A percentile compares a stretch with the other conserved stretches of the same genome.
phyloP scores from a whole-genome alignment of 2,888 invertebrate genomes.

The Emesis russula region DNA sequence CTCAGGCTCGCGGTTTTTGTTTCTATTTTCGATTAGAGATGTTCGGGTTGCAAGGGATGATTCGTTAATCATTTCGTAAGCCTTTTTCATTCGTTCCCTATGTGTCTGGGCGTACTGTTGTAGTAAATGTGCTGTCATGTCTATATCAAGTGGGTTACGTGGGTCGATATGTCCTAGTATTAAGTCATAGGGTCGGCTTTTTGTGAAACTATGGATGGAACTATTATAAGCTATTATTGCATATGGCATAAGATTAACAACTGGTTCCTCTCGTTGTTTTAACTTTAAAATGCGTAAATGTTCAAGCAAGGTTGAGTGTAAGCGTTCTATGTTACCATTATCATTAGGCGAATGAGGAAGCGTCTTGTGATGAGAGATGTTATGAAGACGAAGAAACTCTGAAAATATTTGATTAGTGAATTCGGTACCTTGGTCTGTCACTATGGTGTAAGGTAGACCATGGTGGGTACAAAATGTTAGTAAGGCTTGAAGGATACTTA shows the following conservation, averaged over 20 bases:
- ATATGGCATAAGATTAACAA: slow-evolving; percentile 48
- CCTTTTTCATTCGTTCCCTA: slow-evolving; percentile 39
- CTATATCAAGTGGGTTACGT: slow-evolving; percentile 58
- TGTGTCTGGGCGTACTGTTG: slow-evolving; percentile 56
- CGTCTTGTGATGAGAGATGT: slow-evolving; percentile 39
- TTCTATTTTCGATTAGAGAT: slow-evolving; percentile 48
- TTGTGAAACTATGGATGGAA: slow-evolving; percentile 40
- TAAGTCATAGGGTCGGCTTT: slow-evolving; percentile 9
- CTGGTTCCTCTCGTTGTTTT: slow-evolving; percentile 42
- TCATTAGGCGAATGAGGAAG: not conserved
- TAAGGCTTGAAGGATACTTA: slow-evolving; percentile 44
- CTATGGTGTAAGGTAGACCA: slow-evolving; percentile 53
- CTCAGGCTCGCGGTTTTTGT: slow-evolving; percentile 67
- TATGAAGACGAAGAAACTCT: slow-evolving; percentile 49
- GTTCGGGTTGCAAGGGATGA: slow-evolving; percentile 7
- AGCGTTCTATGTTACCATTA: slow-evolving; percentile 33
- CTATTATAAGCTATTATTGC: slow-evolving; percentile 82
- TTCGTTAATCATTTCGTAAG: slow-evolving; percentile 24
- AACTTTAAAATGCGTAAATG: slow-evolving; percentile 63
- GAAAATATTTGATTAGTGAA: slow-evolving; percentile 44
- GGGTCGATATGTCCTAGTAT: slow-evolving; percentile 78
- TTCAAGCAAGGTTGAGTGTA: slow-evolving; percentile 61
- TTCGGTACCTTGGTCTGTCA: slow-evolving; percentile 61
- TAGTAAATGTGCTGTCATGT: slow-evolving; percentile 46
- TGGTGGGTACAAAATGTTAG: slow-evolving; percentile 53